A percentile compares a stretch with the other conserved stretches of the same genome.
These are phyloP conservation scores for Hydropsyche betteni DNA, from an alignment of 2,888 invertebrate genomes.

Conservation along the genomic window DNA sequence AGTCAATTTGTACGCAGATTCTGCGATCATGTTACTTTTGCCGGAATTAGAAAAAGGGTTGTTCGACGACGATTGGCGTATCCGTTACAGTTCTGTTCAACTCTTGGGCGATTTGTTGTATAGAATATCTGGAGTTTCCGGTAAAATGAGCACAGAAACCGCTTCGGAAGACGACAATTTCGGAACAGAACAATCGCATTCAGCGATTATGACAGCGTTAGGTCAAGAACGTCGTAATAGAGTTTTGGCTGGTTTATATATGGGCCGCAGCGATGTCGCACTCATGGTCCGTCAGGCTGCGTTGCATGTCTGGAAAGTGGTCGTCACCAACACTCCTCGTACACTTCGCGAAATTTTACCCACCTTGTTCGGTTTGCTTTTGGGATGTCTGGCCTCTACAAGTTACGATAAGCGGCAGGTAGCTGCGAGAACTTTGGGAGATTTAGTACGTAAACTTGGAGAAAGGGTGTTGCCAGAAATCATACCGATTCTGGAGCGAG, in stretches of 20 bases:
- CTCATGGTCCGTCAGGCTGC: constrained; percentile 97
- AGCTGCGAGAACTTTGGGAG: constrained; percentile 95
- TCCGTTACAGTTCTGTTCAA: constrained; percentile 93
- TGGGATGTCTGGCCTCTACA: constrained; percentile 94
- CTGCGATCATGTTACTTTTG: constrained; percentile 89
- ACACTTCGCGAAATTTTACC: constrained; percentile 96
- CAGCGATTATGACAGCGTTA: constrained; percentile 87
- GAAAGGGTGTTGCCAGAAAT: constrained; percentile 98
- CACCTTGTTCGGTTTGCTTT: constrained; percentile 88
- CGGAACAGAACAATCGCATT: constrained; percentile 95
- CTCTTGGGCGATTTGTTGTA: constrained; percentile 94
- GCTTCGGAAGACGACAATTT: constrained; percentile 99
- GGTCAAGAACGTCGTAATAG: constrained; percentile 91
- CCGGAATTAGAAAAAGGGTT: constrained; percentile 94
- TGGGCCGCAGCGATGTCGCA: constrained; percentile 97
- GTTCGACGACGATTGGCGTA: constrained; percentile 99
- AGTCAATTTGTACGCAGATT: constrained; percentile 95
- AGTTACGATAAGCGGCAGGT: constrained; percentile 97
- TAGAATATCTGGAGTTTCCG: constrained; percentile 95
- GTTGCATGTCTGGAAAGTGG: constrained; percentile 99
- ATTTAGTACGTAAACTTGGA: constrained; percentile 95
- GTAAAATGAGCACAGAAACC: constrained; percentile 99
- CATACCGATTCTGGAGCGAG: constrained; percentile 95
- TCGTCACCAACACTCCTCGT: constrained; percentile 97
- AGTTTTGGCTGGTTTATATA: constrained; percentile 93